Conservation (phyloP, 2,113 vertebrate species). For the Xenotilapia caudafasciata region DNA sequence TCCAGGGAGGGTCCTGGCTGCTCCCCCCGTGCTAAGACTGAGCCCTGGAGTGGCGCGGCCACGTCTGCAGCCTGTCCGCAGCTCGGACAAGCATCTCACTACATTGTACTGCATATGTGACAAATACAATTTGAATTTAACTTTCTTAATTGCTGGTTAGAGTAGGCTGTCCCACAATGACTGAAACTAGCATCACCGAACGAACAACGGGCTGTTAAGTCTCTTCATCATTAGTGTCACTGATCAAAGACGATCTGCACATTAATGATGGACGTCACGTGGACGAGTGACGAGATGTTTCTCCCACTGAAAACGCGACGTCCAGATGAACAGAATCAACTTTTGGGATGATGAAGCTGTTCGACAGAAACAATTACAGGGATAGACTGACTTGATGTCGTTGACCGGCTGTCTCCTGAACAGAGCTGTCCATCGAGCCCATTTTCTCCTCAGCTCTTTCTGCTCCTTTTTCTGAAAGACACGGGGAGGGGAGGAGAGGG, state of each 20-base stretch:
- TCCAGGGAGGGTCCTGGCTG: neutral
- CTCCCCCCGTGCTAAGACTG: neutral
- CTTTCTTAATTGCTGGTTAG: neutral
- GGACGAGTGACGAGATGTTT: neutral
- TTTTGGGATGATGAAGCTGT: neutral
- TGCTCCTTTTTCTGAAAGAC: conserved; percentile 42
- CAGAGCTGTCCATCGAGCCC: conserved; percentile 77
- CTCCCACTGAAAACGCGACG: neutral
- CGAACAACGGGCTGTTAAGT: neutral
- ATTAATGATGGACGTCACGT: neutral
- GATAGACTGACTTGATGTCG: conserved; percentile 71
- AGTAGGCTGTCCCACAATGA: rapidly evolving
- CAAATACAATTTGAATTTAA: neutral
- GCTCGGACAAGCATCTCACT: neutral
- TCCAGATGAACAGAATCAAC: neutral
- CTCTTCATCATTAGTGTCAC: neutral
- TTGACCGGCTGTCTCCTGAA: conserved; percentile 64
- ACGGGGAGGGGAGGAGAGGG: neutral
- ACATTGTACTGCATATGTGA: neutral
- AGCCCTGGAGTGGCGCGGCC: rapidly evolving
- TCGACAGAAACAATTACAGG: neutral
- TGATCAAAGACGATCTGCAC: neutral
- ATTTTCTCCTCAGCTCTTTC: conserved; percentile 49
- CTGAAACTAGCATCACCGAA: neutral
- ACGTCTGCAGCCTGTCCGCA: rapidly evolving